Evolutionary conservation across 2,888 invertebrate species (phyloP).

Genomic region (Epistrophe grossulariae): DNA sequence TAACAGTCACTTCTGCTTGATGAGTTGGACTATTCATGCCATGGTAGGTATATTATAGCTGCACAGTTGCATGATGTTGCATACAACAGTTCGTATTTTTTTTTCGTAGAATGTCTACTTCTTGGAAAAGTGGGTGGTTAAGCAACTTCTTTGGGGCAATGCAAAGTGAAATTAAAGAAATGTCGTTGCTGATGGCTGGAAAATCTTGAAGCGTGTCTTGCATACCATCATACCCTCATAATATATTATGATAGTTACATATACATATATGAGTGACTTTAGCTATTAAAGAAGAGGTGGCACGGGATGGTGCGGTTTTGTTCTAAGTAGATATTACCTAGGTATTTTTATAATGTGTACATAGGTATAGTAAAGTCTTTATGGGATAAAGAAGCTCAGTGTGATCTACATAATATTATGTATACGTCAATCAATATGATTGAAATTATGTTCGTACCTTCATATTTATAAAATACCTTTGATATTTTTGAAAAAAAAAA

Average conservation of each 20-base stretch:
- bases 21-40: constrained; percentile 42
- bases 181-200: constrained; percentile 25
- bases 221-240: background rate
- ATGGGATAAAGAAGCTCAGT: background rate
- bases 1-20: constrained; percentile 33
- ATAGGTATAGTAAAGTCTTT: background rate
- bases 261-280: constrained; percentile 1
- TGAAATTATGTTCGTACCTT: too few relatives aligned
- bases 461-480: too few relatives aligned
- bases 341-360: background rate
- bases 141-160: constrained; percentile 42
- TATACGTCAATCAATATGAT: background rate
- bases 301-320: background rate
- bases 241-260: background rate
- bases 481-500: too few relatives aligned
- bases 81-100: constrained; percentile 24
- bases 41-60: constrained; percentile 4
- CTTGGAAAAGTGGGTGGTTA: constrained; percentile 63
- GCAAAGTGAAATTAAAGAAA: constrained; percentile 41
- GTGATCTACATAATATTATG: background rate
- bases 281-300: background rate
- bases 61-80: constrained; percentile 60
- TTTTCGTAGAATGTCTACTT: constrained; percentile 44
- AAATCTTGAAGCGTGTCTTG: constrained; percentile 29
- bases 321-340: background rate